phyloP scores from a whole-genome alignment of 1,140 invertebrate genomes.

The Cotesia chilonis region DNA sequence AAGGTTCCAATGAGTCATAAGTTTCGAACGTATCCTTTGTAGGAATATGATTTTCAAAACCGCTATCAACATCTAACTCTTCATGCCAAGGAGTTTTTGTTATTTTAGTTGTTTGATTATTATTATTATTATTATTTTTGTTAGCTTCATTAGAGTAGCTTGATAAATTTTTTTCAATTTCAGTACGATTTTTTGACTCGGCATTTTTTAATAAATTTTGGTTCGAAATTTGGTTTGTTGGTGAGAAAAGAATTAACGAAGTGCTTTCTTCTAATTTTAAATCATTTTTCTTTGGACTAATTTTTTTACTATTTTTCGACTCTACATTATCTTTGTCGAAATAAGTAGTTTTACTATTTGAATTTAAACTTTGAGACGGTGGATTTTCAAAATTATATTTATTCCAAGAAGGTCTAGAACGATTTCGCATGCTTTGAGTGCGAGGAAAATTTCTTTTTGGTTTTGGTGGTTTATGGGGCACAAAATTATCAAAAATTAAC shows the following conservation, averaged over 20 bases:
- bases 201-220: neutral
- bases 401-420: conserved; percentile 54
- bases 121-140: neutral
- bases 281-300: neutral
- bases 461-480: conserved; percentile 65
- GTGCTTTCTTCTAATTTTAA: conserved; percentile 1
- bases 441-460: conserved; percentile 57
- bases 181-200: neutral
- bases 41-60: conserved; percentile 49
- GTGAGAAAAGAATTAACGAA: neutral
- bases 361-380: conserved; percentile 30
- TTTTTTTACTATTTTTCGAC: neutral
- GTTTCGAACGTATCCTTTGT: conserved; percentile 52
- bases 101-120: neutral
- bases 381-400: conserved; percentile 48
- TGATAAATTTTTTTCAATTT: neutral
- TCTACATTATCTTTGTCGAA: conserved; percentile 7
- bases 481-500: conserved; percentile 59
- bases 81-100: neutral
- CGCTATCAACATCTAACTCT: conserved; percentile 26
- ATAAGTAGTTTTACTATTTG: conserved; percentile 30
- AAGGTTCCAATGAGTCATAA: conserved; percentile 55
- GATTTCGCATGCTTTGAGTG: conserved; percentile 59
- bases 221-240: neutral
- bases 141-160: neutral